Base-by-base conservation (phyloP, 64 coral and sea anemone species). In the Actinia tenebrosa region DNA sequence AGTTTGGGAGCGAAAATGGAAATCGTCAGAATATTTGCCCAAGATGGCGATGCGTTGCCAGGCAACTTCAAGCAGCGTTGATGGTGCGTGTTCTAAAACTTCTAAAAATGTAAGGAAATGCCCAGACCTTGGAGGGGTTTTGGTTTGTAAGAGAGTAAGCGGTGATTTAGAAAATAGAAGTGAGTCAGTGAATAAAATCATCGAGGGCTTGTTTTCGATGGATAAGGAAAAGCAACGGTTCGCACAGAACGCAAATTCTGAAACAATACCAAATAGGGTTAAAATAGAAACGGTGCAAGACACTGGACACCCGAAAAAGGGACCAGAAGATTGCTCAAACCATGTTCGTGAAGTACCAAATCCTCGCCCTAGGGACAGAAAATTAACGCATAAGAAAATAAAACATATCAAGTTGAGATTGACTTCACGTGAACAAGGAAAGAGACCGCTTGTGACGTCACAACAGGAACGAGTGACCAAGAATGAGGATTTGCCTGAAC, bases 91-190 rank as follows among this genome's bases (percentile, higher is more conserved):
- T 63, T 2, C 19, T 20, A n/a, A 8, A 19, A 23, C 18, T 20
- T 66, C 6, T 8, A n/a, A 23, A 66, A 66, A 22, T 8, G 19
- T n/a, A 9, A 5, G 7, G 3, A 66, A 66, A 23, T 9, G 63
- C n/a, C 63, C 63, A n/a, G 63, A 66, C 19, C 77, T 79, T 26
- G 10, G 26, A 19, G 27, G 77, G 15, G 44, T 79, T 46, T 46
- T 79, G 5, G 77, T 79, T 79, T 44, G 77, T 79, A 79, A 79
- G 26, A 47, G 77, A 7, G 77, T 79, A 14, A 30, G 3, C 7
- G 42, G 71, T 77, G 71, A 77, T 30, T 27, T 77, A 15, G 71
- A 77, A 77, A 77, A 77, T 77, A 7, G n/a, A 77, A 77, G 71
- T 77, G 71, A 26, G n/a, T 16, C 37, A 23, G 71, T 43, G 22